phyloP scores from a whole-genome alignment of 2,888 invertebrate genomes.

The Acheta domesticus region DNA sequence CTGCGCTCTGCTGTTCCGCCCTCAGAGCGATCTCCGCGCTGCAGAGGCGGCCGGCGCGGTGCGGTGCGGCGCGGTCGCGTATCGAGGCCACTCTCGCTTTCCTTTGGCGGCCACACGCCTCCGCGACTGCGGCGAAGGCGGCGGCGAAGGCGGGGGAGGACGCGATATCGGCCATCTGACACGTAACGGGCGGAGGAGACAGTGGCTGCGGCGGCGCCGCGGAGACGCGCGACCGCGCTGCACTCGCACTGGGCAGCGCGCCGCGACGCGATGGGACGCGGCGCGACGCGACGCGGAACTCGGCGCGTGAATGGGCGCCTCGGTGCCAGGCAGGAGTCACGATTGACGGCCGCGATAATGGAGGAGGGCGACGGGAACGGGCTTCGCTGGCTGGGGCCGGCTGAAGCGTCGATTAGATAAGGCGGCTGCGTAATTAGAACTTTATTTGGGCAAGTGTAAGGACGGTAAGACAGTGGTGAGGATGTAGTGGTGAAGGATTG shows the following conservation, averaged over 20 bases:
- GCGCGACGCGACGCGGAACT: not conserved
- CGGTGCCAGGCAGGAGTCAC: too few species aligned
- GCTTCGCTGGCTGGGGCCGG: too few species aligned
- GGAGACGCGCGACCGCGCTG: not conserved
- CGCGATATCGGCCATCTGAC: not conserved
- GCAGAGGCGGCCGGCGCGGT: constrained; percentile 22
- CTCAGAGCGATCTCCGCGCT: constrained; percentile 26
- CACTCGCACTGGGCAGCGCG: not conserved
- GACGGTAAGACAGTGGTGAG: too few species aligned
- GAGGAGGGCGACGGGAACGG: too few species aligned
- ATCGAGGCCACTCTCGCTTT: not conserved
- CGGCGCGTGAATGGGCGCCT: not conserved
- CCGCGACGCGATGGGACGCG: not conserved
- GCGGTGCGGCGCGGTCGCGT: not conserved
- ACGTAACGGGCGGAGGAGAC: not conserved
- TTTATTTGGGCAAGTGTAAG: too few species aligned
- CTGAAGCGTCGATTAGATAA: too few species aligned
- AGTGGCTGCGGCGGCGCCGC: not conserved
- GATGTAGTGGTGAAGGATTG: too few species aligned
- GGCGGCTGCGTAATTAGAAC: too few species aligned
- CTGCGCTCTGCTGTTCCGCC: constrained; percentile 27
- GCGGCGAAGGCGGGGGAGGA: not conserved
- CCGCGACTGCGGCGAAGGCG: not conserved
- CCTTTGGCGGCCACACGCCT: not conserved
- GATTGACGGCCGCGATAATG: too few species aligned